A percentile compares a stretch with the other conserved stretches of the same genome.
phyloP scores from a whole-genome alignment of 2,888 invertebrate genomes.

The Ommatoiulus sabulosus region DNA sequence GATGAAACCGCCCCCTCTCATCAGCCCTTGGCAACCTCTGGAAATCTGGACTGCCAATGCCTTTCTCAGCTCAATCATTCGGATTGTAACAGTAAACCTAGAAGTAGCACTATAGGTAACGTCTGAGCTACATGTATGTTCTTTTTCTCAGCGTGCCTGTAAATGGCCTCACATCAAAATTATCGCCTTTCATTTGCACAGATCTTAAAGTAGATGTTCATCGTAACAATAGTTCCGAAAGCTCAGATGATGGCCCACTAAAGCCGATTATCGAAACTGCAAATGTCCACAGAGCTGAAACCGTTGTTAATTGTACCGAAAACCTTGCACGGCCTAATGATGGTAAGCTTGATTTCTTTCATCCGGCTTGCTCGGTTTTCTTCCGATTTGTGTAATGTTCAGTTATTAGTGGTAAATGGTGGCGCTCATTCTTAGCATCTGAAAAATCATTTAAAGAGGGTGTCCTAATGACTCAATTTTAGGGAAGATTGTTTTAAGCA shows the following conservation, averaged over 20 bases:
- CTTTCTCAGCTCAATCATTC: slow-evolving; percentile 1
- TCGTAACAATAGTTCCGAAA: slow-evolving; percentile 71
- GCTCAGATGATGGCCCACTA: slow-evolving; percentile 65
- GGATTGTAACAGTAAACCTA: slow-evolving; percentile 60
- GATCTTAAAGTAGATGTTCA: slow-evolving; percentile 95
- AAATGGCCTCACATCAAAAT: background rate
- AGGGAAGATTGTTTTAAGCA: no score
- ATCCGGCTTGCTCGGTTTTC: no score
- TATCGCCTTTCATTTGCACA: slow-evolving; percentile 63
- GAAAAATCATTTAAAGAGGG: no score
- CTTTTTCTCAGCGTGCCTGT: background rate
- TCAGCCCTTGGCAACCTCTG: background rate
- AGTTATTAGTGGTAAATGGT: no score
- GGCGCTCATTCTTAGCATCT: no score
- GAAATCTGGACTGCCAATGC: background rate
- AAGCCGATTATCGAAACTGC: slow-evolving; percentile 60
- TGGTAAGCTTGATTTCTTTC: background rate
- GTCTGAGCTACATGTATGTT: slow-evolving; percentile 52
- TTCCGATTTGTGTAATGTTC: no score
- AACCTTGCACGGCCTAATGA: background rate
- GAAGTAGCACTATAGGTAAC: slow-evolving; percentile 76
- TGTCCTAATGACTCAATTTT: no score
- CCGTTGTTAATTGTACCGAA: background rate
- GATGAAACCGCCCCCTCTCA: slow-evolving; percentile 72
- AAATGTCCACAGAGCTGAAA: slow-evolving; percentile 45